These are phyloP conservation scores for Perizoma flavofasciatum DNA, from an alignment of 2,888 invertebrate species.

Conservation along the genomic window DNA sequence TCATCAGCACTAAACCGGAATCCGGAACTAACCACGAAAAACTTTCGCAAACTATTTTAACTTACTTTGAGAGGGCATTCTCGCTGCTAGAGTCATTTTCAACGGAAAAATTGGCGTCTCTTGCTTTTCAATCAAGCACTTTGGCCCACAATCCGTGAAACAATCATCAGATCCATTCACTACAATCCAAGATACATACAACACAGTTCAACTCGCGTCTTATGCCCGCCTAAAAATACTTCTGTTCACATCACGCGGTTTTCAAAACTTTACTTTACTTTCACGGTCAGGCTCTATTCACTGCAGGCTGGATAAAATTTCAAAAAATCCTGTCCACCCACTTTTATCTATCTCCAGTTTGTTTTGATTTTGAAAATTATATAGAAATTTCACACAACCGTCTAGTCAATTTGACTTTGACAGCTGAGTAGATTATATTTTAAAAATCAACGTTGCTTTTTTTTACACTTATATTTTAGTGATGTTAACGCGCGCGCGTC, in stretches of 20 bases:
- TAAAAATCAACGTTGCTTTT: too few species aligned
- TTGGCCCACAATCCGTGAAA: conserved; percentile 56
- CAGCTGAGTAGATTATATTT: too few species aligned
- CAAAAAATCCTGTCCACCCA: too few species aligned
- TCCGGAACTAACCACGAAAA: conserved; percentile 25
- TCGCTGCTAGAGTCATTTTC: conserved; percentile 74
- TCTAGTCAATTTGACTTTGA: too few species aligned
- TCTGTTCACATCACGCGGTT: neutral
- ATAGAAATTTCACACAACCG: too few species aligned
- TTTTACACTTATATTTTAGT: too few species aligned
- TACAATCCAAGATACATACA: conserved; percentile 54
- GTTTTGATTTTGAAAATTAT: too few species aligned
- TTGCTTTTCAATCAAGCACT: conserved; percentile 66
- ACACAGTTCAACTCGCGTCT: conserved; percentile 50
- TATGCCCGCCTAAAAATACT: neutral
- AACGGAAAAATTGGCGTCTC: conserved; percentile 54
- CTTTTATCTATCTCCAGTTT: too few species aligned
- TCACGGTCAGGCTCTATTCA: neutral
- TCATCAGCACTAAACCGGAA: neutral
- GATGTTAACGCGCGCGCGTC: too few species aligned
- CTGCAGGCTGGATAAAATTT: too few species aligned
- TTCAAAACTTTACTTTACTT: neutral
- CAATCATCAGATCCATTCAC: conserved; percentile 53
- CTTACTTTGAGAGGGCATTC: conserved; percentile 72
- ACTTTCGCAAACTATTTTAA: conserved; percentile 33